These are phyloP conservation scores for Hedychridium roseum DNA, from an alignment of 2,888 invertebrate species.

Conservation along the genomic window DNA sequence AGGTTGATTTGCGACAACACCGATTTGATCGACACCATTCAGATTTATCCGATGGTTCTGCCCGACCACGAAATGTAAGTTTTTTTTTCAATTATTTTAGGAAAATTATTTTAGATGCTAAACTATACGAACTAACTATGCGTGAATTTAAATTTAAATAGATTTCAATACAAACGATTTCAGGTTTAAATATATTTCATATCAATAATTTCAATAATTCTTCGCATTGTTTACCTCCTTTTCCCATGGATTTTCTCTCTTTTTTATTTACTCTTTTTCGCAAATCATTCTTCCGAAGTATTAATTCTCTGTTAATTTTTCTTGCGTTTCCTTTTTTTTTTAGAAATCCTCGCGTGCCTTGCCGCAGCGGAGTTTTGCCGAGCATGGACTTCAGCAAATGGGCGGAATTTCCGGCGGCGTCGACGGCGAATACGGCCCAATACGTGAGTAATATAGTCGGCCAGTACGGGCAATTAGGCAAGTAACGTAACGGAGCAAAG, in stretches of 20 bases:
- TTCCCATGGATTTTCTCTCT: neutral
- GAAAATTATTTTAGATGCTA: too few species aligned
- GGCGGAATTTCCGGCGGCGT: conserved; percentile 73
- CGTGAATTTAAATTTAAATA: too few species aligned
- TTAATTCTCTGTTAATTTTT: too few species aligned
- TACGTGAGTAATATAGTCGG: conserved; percentile 74
- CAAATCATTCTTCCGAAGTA: too few species aligned
- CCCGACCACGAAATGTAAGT: conserved; percentile 94
- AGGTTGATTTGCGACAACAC: conserved; percentile 92
- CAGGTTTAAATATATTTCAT: conserved; percentile 2
- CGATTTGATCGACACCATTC: conserved; percentile 89
- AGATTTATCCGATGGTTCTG: conserved; percentile 90
- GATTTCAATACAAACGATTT: too few species aligned
- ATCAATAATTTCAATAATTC: neutral
- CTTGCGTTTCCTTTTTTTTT: conserved; percentile 40
- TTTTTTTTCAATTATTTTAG: conserved; percentile 7
- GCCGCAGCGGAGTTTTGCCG: conserved; percentile 87
- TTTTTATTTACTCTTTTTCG: neutral
- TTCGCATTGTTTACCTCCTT: neutral
- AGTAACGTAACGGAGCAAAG: conserved; percentile 46
- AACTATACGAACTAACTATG: too few species aligned
- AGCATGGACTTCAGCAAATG: conserved; percentile 89
- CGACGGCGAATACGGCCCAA: too few species aligned
- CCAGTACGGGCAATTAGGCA: conserved; percentile 63
- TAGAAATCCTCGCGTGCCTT: conserved; percentile 93